Evolutionary conservation across 2,113 vertebrate species (phyloP).

Genomic region (Gavialis gangeticus): DNA sequence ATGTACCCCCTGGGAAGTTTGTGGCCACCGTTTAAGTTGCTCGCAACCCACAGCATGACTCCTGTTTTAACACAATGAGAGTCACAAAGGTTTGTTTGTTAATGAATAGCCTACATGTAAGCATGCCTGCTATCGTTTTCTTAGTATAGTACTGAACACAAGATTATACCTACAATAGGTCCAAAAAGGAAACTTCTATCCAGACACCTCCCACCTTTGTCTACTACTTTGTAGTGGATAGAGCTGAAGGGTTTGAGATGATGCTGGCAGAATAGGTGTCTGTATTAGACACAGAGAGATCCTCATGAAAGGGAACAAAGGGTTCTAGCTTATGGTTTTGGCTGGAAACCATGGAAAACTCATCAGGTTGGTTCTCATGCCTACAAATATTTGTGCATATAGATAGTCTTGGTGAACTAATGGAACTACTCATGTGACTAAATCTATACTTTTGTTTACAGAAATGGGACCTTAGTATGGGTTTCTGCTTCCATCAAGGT

Average conservation of each 20-base stretch:
- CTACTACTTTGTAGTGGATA: neutral
- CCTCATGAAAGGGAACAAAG: neutral
- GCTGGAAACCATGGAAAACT: neutral
- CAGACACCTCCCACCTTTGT: neutral
- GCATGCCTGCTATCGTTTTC: neutral
- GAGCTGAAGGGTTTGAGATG: neutral
- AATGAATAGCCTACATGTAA: neutral
- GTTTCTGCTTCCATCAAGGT: neutral
- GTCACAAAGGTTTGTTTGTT: neutral
- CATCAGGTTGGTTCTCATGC: neutral
- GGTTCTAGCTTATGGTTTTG: neutral
- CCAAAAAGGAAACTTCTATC: neutral
- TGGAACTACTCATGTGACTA: neutral
- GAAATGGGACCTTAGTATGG: neutral
- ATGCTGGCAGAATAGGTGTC: neutral
- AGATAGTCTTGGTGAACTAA: neutral
- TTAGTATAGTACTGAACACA: neutral
- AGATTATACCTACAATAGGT: neutral
- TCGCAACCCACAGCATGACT: too few species aligned
- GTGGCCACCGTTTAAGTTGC: too few species aligned
- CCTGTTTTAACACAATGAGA: neutral
- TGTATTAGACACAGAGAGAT: neutral
- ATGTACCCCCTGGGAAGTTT: too few species aligned
- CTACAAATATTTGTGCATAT: neutral
- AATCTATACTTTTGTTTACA: neutral